Evolutionary conservation across 2,797 vertebrate species (phyloP), one percentile per base, ranked within the genome.

Genomic region (Myotis daubentonii): DNA sequence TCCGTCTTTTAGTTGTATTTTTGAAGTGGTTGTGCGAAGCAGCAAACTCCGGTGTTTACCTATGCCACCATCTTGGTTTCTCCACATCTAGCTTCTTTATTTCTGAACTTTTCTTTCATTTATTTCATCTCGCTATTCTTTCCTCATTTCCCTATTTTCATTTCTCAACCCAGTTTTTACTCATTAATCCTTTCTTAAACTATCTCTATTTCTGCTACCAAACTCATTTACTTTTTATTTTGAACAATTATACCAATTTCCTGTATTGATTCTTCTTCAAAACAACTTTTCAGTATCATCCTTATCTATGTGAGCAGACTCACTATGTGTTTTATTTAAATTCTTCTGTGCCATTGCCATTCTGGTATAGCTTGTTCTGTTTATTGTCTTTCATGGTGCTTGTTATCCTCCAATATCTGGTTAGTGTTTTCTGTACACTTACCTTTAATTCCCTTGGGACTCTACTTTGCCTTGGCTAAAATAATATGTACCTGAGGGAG

Each of bases 231-330:
- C 65, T 44, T 70, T 66, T 90, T 79, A 71, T 70, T 96, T 95
- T 83, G 49, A 89, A 87, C 51, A 84, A 33, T 84, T 76, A 75
- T 81, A 80, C 30, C n/a, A 91, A 51, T 53, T 92, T 85, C 60
- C 38, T 78, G 4, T 36, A 16, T 78, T 78, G 51, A 33, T 78
- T 78, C 51, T 78, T 53, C 30, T 53, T 78, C 7, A 62, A 22
- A 76, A 62, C 17, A 53, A 9, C 15, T 86, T 85, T 89, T n/a
- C 30, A 19, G 4, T 66, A 7, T 62, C 41, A 36, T 75, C n/a
- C 5, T 81, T 72, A 33, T 60, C 44, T 87, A 89, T 94, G 76
- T 68, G 53, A 74, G 94, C 38, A 68, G 76, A 74, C 22, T 71
- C 19, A 2, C 44, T 16, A 0, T 66, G 30, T 41, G 8, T 91